Evolutionary conservation across 2,797 vertebrate genomes (phyloP).

Genomic region (Cottoperca gobio): DNA sequence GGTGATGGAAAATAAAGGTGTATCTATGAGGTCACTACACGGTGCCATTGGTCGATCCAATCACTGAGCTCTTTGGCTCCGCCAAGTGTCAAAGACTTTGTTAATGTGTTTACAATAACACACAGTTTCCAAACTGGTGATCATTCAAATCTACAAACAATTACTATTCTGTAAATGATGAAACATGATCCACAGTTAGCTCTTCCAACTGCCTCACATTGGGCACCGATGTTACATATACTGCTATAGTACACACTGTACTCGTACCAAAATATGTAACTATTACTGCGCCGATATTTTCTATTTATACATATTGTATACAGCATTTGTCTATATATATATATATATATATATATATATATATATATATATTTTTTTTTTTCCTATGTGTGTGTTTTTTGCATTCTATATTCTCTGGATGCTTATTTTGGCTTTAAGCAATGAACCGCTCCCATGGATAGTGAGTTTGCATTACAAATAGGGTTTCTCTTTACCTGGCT

Average conservation of each 20-base stretch:
- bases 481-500: constrained; percentile 58
- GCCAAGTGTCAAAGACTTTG: background rate
- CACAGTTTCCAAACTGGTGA: constrained; percentile 35
- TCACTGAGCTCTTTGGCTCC: constrained; percentile 28
- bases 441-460: constrained; percentile 65
- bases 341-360: constrained; percentile 25
- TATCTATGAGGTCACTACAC: constrained; percentile 38
- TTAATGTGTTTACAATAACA: constrained; percentile 17
- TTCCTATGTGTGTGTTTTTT: constrained; percentile 47
- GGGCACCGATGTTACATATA: constrained; percentile 30
- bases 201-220: constrained; percentile 9
- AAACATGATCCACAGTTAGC: constrained; percentile 49
- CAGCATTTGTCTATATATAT: constrained; percentile 45
- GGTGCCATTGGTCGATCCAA: constrained; percentile 28
- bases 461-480: constrained; percentile 70
- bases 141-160: constrained; percentile 22
- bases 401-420: constrained; percentile 71
- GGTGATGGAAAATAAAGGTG: constrained; percentile 66
- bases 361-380: constrained; percentile 31
- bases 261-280: constrained; percentile 43
- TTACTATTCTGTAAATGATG: constrained; percentile 52
- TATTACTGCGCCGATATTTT: constrained; percentile 46
- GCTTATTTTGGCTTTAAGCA: constrained; percentile 81
- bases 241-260: constrained; percentile 40
- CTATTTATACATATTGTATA: constrained; percentile 57